Percentiles rank a stretch among this genome's conserved stretches.
phyloP scores from a whole-genome alignment of 2,113 vertebrate species.

The Perca schrenkii region DNA sequence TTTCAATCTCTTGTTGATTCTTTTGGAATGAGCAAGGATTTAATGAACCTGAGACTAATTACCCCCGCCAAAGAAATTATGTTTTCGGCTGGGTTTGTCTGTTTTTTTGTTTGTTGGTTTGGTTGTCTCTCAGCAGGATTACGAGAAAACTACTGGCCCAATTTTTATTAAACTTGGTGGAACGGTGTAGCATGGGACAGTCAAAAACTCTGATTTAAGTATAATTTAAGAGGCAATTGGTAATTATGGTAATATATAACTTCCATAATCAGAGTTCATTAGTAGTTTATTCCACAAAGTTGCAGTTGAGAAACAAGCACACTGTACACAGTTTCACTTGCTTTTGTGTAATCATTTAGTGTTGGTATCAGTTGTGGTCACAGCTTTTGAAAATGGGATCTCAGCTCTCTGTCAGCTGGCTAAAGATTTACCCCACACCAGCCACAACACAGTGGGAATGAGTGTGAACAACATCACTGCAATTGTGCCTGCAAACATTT shows the following conservation, averaged over 20 bases:
- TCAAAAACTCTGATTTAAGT: conserved; percentile 14
- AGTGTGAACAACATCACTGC: neutral
- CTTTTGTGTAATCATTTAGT: neutral
- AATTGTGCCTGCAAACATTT: neutral
- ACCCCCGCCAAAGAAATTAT: too few relatives aligned
- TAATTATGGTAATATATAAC: conserved; percentile 11
- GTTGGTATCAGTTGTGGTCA: neutral
- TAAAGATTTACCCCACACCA: neutral
- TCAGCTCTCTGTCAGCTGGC: conserved; percentile 6
- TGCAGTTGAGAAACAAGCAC: neutral
- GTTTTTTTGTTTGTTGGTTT: too few relatives aligned
- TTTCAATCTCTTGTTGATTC: neutral
- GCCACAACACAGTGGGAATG: neutral
- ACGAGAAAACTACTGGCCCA: too few relatives aligned
- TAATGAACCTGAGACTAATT: neutral
- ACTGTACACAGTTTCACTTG: neutral
- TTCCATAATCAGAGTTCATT: neutral
- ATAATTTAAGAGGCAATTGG: neutral
- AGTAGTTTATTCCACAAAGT: neutral
- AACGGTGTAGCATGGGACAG: too few relatives aligned
- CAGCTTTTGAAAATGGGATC: conserved; percentile 5
- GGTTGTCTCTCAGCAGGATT: too few relatives aligned
- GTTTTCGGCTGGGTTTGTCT: too few relatives aligned
- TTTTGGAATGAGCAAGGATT: neutral
- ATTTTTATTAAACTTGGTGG: too few relatives aligned